phyloP scores from a whole-genome alignment of 1,140 invertebrate species.

The Neodiprion pinetum region DNA sequence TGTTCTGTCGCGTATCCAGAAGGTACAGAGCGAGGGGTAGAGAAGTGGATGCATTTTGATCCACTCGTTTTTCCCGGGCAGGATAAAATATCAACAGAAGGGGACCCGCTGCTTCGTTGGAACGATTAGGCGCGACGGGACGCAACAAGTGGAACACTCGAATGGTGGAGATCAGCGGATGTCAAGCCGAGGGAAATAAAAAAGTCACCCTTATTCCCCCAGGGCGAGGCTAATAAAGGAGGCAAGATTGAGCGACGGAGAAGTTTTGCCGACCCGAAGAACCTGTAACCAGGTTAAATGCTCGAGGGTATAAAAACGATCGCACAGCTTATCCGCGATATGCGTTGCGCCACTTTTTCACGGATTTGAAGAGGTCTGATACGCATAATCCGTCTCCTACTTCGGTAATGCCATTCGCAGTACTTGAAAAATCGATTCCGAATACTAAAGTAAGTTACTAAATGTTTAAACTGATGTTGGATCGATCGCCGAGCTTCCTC shows the following conservation, averaged over 20 bases:
- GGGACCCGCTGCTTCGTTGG: neutral
- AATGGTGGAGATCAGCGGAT: constrained; percentile 42
- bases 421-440: too few species aligned
- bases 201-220: constrained; percentile 45
- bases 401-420: too few species aligned
- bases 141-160: constrained; percentile 44
- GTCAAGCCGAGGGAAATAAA: constrained; percentile 53
- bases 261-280: neutral
- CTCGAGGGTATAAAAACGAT: neutral
- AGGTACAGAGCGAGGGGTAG: too few species aligned
- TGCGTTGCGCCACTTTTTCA: neutral
- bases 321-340: neutral
- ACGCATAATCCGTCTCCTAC: too few species aligned
- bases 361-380: neutral
- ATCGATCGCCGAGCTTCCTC: too few species aligned
- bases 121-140: constrained; percentile 18
- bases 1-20: too few species aligned
- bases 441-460: too few species aligned
- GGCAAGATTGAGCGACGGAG: neutral
- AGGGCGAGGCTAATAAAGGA: constrained; percentile 46
- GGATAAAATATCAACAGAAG: neutral
- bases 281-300: neutral
- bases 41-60: too few species aligned
- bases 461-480: too few species aligned
- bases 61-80: too few species aligned